Percentiles rank a stretch among this genome's conserved stretches.
phyloP scores from a whole-genome alignment of 2,888 invertebrate genomes.

The Cyaniris semiargus region DNA sequence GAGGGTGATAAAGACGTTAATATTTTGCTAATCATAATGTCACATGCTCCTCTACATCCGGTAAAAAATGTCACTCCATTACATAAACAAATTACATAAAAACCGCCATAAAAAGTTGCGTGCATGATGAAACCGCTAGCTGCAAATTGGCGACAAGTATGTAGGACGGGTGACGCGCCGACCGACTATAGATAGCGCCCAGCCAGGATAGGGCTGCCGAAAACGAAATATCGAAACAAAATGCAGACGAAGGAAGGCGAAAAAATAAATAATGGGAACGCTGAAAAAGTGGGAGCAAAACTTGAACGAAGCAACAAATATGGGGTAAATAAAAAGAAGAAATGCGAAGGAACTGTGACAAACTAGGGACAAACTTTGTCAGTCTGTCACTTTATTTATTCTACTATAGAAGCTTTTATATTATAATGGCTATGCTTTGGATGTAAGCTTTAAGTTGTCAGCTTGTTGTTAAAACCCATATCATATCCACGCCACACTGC shows the following conservation, averaged over 20 bases:
- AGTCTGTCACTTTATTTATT: too few species aligned
- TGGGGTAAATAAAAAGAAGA: not conserved
- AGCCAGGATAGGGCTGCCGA: slow-evolving; percentile 30
- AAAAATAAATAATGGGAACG: not conserved
- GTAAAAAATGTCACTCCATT: slow-evolving; percentile 15
- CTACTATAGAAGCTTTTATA: too few species aligned
- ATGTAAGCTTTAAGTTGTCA: too few species aligned
- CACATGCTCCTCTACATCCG: not conserved
- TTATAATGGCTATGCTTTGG: too few species aligned
- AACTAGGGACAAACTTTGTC: not conserved
- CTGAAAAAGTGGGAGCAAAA: too few species aligned
- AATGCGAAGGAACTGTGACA: not conserved
- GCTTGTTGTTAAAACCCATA: too few species aligned
- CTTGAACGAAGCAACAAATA: not conserved
- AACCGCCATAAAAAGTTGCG: slow-evolving; percentile 52
- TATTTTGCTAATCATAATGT: not conserved
- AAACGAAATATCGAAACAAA: not conserved
- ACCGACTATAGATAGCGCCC: slow-evolving; percentile 67
- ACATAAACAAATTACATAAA: slow-evolving; percentile 10
- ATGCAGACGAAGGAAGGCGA: too few species aligned
- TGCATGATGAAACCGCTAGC: slow-evolving; percentile 51
- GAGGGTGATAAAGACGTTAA: not conserved
- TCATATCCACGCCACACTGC: too few species aligned
- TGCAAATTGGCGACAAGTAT: slow-evolving; percentile 58
- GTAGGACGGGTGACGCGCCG: slow-evolving; percentile 66